Evolutionary conservation across 2,888 invertebrate species (phyloP), one percentile per base, ranked within the genome.

Genomic region (Scrobipalpa costella): DNA sequence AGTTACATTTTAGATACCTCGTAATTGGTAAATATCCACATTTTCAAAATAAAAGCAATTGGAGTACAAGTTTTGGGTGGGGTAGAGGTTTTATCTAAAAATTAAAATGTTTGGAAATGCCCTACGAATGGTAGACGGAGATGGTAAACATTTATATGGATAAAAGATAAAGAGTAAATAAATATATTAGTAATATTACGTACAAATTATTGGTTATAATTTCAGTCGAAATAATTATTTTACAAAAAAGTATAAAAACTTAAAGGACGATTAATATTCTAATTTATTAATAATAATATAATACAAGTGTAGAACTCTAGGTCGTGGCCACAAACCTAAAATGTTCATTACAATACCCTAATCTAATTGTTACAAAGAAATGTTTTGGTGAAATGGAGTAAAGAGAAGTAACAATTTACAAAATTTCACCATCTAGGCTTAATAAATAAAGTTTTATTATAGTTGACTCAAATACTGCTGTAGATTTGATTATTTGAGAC

Each of bases 321-420:
- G 70, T 67, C 69, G 80, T 81, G 76, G 80, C 75, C 79, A 80
- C 81, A 71, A 68, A 74, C 75, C 71, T 71, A 74, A 77, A 76
- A 77, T 75, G 69, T 65, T 55, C n/a, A 47, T n/a, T 64, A 61
- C 27, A 57, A 15, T 52, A 52, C 1, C n/a, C 33, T 55, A 49
- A 61, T 38, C 62, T 62, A 50, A 47, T 62, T 66, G 69, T 65
- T 67, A 47, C 59, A 67, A 44, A 57, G 63, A 57, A 61, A 38
- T 17, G 57, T 50, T 60, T 63, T 63, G 86, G 88, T 89, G 89
- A 84, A 90, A 89, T 77, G 83, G 77, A 88, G 86, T 89, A 88
- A 90, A 88, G 88, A 88, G 85, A 63, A 66, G 65, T 65, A 65
- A 67, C 87, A 82, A 85, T 91, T 90, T 90, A 90, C 90, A 90